A percentile compares a stretch with the other conserved stretches of the same genome.
phyloP scores from a whole-genome alignment of 2,888 invertebrate species.

The Microplitis deprimator region DNA sequence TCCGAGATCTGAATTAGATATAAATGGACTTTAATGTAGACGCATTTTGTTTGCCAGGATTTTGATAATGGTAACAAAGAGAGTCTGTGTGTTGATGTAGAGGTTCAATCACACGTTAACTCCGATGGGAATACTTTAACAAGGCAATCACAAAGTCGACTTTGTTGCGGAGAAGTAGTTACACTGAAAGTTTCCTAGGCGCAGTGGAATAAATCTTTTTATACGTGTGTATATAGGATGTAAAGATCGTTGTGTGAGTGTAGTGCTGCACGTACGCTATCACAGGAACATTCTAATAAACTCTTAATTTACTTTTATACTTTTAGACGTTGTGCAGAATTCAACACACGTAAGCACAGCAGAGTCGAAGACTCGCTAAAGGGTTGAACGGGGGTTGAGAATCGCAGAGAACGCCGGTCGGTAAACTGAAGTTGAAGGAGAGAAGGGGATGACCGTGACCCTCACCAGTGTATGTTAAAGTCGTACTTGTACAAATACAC shows the following conservation, averaged over 20 bases:
- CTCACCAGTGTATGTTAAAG: not conserved
- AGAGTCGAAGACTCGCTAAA: not conserved
- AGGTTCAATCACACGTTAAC: not conserved
- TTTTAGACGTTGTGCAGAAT: not conserved
- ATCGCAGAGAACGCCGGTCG: conserved; percentile 18
- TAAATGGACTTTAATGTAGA: not conserved
- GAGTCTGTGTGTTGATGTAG: not conserved
- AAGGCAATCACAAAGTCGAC: conserved; percentile 8
- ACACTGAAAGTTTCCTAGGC: not conserved
- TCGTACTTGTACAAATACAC: not conserved
- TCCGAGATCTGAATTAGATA: not conserved
- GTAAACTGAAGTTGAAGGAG: not conserved
- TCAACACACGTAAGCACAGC: conserved; percentile 16
- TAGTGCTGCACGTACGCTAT: not conserved
- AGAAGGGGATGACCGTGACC: conserved; percentile 32
- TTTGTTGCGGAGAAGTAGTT: not conserved
- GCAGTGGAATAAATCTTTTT: not conserved
- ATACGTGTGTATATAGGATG: not conserved
- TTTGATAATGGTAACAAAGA: not conserved
- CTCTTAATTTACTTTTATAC: conserved; percentile 3
- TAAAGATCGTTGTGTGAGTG: not conserved
- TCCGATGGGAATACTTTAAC: conserved; percentile 1
- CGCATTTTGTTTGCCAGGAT: not conserved
- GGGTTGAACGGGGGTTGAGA: not conserved
- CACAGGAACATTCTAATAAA: not conserved